phyloP scores from a whole-genome alignment of 2,888 invertebrate genomes.

The Cremastinae sp. region DNA sequence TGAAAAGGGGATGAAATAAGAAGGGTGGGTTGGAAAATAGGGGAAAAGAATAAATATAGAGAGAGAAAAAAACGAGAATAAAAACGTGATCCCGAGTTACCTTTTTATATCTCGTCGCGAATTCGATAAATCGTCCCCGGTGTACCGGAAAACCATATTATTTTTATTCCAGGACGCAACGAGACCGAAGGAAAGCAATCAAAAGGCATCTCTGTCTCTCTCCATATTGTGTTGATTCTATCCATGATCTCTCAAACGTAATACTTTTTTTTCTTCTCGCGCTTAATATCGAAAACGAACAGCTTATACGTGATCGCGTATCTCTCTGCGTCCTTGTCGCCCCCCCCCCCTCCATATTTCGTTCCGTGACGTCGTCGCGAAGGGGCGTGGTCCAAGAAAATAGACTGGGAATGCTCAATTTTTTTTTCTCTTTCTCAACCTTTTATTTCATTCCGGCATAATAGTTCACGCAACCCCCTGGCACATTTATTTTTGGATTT shows the following conservation, averaged over 20 bases:
- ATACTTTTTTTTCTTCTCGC: conserved; percentile 8
- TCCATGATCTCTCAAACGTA: conserved; percentile 3
- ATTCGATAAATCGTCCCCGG: not conserved
- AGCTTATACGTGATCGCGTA: not conserved
- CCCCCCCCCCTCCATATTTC: too few species aligned
- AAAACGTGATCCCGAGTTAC: too few species aligned
- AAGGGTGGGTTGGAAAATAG: too few species aligned
- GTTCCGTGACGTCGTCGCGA: too few species aligned
- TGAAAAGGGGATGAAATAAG: too few species aligned
- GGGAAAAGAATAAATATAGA: too few species aligned
- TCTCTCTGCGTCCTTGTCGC: not conserved
- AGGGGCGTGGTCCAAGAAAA: not conserved
- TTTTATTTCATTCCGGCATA: not conserved
- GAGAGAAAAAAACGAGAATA: too few species aligned
- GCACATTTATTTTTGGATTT: conserved; percentile 1
- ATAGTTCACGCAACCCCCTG: not conserved
- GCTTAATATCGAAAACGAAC: conserved; percentile 6
- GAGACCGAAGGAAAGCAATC: conserved; percentile 1
- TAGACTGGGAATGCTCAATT: not conserved
- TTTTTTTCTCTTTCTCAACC: not conserved
- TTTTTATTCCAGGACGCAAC: not conserved
- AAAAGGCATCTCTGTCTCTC: not conserved
- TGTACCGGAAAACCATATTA: not conserved
- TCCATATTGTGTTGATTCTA: not conserved
- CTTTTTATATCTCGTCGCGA: not conserved